Conservation (phyloP, 2,113 vertebrate genomes). For the Xerus inauris region DNA sequence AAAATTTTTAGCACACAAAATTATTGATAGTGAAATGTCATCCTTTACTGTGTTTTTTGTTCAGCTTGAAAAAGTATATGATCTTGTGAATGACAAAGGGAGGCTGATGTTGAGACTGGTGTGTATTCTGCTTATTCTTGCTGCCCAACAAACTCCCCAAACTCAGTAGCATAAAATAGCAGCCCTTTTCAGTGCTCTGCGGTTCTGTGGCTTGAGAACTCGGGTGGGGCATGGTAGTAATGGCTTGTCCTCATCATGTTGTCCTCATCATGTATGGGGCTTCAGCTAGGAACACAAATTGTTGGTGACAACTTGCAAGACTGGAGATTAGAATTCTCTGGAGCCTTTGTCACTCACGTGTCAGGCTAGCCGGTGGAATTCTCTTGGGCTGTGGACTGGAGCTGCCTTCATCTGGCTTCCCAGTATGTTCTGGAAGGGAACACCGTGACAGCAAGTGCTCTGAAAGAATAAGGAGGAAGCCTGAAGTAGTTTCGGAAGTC, state of each 20-base stretch:
- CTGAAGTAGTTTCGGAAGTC: not conserved
- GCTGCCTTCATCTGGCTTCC: fast-evolving
- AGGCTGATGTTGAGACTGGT: not conserved
- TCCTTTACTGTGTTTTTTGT: not conserved
- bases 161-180: not conserved
- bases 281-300: not conserved
- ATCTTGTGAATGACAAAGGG: not conserved
- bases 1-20: not conserved
- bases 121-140: not conserved
- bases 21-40: not conserved
- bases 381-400: not conserved
- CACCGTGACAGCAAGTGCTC: not conserved
- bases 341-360: not conserved
- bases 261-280: not conserved
- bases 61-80: not conserved
- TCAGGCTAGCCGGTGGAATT: not conserved
- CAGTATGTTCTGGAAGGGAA: not conserved
- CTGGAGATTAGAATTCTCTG: not conserved
- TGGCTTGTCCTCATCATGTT: not conserved
- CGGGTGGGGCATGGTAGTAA: not conserved
- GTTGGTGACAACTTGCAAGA: not conserved
- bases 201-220: not conserved
- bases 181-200: not conserved
- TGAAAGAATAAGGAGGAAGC: not conserved
- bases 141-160: not conserved